Evolutionary conservation across 2,888 invertebrate species (phyloP).

Genomic region (Drosophila buzzatii): DNA sequence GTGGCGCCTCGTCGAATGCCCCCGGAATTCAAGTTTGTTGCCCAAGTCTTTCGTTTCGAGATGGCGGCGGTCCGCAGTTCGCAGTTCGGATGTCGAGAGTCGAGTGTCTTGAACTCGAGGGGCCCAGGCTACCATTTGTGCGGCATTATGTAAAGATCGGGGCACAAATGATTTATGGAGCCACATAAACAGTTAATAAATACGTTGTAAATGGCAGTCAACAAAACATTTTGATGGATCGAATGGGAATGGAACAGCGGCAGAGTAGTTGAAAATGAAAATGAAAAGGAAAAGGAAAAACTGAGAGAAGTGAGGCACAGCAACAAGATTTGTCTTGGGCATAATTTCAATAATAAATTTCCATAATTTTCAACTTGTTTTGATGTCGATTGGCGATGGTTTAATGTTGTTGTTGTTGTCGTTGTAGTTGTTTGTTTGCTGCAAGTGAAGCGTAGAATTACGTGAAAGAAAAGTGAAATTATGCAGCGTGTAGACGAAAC

Average conservation of each 20-base stretch:
- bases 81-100: conserved; percentile 5
- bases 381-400: conserved; percentile 26
- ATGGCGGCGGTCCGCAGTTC: conserved; percentile 8
- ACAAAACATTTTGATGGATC: conserved; percentile 24
- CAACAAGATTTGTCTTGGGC: conserved; percentile 25
- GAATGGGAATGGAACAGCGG: conserved; percentile 7
- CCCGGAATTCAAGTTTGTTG: conserved; percentile 34
- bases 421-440: conserved; percentile 24
- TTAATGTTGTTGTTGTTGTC: conserved; percentile 14
- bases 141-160: conserved; percentile 54
- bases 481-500: conserved; percentile 60
- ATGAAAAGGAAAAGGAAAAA: neutral
- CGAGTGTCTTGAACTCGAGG: conserved; percentile 56
- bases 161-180: conserved; percentile 56
- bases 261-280: neutral
- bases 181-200: conserved; percentile 65
- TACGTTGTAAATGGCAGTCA: conserved; percentile 50
- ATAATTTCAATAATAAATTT: conserved; percentile 77
- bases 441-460: conserved; percentile 81
- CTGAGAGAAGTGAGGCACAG: neutral
- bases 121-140: conserved; percentile 42
- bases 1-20: conserved; percentile 25
- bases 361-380: conserved; percentile 65
- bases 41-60: conserved; percentile 43
- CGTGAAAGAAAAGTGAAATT: conserved; percentile 80